These are phyloP conservation scores for Teleopsis dalmanni DNA, from an alignment of 1,140 invertebrate species.

Conservation along the genomic window DNA sequence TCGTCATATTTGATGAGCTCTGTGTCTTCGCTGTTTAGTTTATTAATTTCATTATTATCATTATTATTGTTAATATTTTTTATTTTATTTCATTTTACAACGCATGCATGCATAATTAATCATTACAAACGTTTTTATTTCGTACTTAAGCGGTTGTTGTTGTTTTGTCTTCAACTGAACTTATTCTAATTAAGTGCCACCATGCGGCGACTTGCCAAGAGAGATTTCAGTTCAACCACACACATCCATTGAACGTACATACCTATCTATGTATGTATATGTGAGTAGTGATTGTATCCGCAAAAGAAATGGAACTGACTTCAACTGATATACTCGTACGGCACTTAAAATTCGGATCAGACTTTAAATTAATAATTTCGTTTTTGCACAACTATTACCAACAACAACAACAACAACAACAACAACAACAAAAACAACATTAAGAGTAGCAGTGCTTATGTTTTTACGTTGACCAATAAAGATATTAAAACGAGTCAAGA, in stretches of 20 bases:
- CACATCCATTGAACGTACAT: background rate
- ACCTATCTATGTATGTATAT: background rate
- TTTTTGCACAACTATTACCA: conserved; percentile 29
- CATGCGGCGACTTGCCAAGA: background rate
- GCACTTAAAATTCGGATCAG: conserved; percentile 34
- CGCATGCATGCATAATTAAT: conserved; percentile 37
- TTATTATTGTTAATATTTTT: conserved; percentile 28
- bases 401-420: background rate
- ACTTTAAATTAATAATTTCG: conserved; percentile 40
- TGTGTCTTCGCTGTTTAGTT: no score
- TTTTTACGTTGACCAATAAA: conserved; percentile 38
- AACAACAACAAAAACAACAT: no score
- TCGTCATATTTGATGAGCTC: no score
- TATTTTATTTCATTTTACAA: conserved; percentile 3
- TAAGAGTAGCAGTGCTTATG: background rate
- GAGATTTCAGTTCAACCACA: background rate
- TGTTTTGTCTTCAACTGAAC: background rate
- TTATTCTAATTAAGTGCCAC: background rate
- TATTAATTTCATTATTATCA: no score
- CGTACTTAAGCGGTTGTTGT: background rate
- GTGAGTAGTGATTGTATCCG: background rate
- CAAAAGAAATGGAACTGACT: conserved; percentile 3
- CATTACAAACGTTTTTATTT: conserved; percentile 1
- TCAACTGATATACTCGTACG: conserved; percentile 1
- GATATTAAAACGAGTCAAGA: conserved; percentile 40